phyloP scores from a whole-genome alignment of 1,140 invertebrate genomes.

The Caenorhabditis briggsae region DNA sequence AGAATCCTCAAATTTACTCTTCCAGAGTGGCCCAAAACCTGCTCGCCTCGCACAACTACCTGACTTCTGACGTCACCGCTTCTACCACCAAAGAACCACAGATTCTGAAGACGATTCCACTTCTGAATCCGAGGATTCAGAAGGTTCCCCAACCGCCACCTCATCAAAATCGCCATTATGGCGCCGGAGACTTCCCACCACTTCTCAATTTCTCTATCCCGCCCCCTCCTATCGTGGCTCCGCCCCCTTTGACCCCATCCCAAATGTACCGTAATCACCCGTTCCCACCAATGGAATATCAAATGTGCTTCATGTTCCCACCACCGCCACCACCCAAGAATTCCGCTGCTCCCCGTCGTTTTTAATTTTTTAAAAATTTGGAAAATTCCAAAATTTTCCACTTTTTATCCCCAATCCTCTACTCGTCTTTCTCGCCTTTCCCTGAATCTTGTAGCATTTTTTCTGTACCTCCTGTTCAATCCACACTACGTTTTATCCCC shows the following conservation, averaged over 20 bases:
- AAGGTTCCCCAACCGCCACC: too few species aligned
- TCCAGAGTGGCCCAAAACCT: slow-evolving; percentile 2
- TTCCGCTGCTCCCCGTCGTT: background rate
- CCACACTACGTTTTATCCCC: background rate
- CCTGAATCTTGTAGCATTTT: background rate
- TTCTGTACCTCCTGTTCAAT: background rate
- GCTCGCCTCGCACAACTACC: background rate
- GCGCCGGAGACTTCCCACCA: background rate
- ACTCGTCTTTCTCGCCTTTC: background rate
- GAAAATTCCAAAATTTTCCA: too few species aligned
- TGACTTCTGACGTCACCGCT: background rate
- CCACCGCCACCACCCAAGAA: background rate
- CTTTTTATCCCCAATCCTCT: background rate
- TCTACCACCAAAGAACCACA: background rate
- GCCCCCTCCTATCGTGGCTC: background rate
- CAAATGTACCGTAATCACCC: background rate
- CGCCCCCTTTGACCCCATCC: background rate
- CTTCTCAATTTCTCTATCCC: background rate
- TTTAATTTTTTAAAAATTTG: too few species aligned
- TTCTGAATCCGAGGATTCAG: too few species aligned
- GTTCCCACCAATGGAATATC: background rate
- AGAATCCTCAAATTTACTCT: background rate
- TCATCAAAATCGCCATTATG: background rate
- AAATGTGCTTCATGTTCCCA: background rate
- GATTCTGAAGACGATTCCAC: background rate